Base-by-base conservation (phyloP, 2,797 vertebrate species). In the Antrozous pallidus region DNA sequence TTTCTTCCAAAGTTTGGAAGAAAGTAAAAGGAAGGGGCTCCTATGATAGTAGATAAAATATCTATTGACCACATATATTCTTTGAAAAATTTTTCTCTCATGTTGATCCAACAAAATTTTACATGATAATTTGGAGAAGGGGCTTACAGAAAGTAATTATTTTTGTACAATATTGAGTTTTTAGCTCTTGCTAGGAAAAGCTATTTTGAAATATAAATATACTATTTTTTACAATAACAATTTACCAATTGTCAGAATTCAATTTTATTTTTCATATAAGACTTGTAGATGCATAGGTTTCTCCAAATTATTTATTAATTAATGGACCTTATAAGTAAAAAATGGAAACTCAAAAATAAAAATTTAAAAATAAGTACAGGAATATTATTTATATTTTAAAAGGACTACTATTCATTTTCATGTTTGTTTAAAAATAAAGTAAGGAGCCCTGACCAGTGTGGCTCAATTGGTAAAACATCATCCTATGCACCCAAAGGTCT, bases 21-120 rank as follows among this genome's bases (percentile, higher is more conserved):
- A 5, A 83, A 92, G 88, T 88, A 88, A 91, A 94, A 92, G 22
- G 26, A 82, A 86, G 1, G 14, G 0, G 8, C 24, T 84, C 92
- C 79, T 92, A 36, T 93, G 33, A 92, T 58, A 93, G 65, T 7
- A 88, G 83, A 94, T 95, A 79, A 95, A 95, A 94, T 89, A 2
- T 31, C 42, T 75, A 49, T 86, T 93, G 45, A 47, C 65, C 63
- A 82, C 42, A 79, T 71, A 77, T 28, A 88, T 91, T 75, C 38
- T 95, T 94, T 96, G 70, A 94, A 92, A 58, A 49, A 36, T 38
- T 74, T 91, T 91, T 79, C 51, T 87, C 16, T 26, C n/a, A 49
- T 45, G 11, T 80, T 79, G 89, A 94, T 88, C 69, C 95, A 63
- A 93, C 73, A 96, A 88, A 94, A 18, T 80, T 96, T 95, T 93